Conservation (phyloP, 2,888 invertebrate species). For the Epinotia brunnichana region DNA sequence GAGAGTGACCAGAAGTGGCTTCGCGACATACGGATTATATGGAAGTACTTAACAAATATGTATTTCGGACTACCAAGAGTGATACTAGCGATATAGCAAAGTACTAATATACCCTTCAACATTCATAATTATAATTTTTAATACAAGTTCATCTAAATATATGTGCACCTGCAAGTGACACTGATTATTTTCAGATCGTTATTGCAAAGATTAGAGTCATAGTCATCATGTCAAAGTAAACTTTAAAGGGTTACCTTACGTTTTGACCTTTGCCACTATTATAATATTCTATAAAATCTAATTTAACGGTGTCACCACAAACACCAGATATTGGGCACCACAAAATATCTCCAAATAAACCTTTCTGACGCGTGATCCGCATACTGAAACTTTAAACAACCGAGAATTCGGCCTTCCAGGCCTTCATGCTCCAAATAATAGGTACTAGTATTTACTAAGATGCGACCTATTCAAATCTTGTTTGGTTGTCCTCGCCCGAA, state of each 20-base stretch:
- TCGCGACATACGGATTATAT: no score
- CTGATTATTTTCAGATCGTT: neutral
- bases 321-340: conserved; percentile 8
- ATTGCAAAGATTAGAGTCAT: neutral
- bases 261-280: neutral
- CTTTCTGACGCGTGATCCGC: conserved; percentile 61
- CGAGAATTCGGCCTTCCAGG: conserved; percentile 49
- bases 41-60: no score
- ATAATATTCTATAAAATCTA: neutral
- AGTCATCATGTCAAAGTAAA: no score
- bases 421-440: conserved; percentile 45
- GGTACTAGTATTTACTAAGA: conserved; percentile 42
- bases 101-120: no score
- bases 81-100: no score
- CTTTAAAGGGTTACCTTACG: neutral
- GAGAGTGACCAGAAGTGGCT: no score
- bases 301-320: neutral
- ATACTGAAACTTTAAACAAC: conserved; percentile 64
- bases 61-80: no score
- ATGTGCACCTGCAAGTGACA: neutral
- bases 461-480: conserved; percentile 44
- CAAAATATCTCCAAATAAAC: conserved; percentile 53
- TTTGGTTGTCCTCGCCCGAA: conserved; percentile 38
- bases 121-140: no score
- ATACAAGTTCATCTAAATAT: no score